Base-by-base conservation (phyloP, 2,797 vertebrate species). In the Erethizon dorsatum region DNA sequence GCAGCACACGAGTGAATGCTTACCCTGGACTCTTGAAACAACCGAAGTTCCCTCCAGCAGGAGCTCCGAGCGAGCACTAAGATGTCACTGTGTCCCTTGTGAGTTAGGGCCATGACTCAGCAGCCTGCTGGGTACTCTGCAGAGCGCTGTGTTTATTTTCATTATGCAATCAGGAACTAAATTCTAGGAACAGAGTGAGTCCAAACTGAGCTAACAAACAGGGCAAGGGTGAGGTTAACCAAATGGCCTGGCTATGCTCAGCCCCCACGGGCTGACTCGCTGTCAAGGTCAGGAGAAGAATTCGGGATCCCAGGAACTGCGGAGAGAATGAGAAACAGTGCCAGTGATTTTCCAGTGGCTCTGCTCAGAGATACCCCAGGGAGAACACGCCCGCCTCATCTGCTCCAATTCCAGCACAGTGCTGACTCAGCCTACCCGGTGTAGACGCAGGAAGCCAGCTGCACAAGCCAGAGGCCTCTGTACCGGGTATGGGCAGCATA, bases 191-290 rank as follows among this genome's bases (percentile, higher is more conserved):
- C 47, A 3, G n/a, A 83, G 65, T 31, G 88, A 88, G 22, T 88
- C 45, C 95, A 90, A 92, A 97, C 92, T 92, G 94, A 96, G 37
- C 93, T 94, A 95, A 97, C 93, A 97, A 91, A 87, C 0, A 0
- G 56, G 45, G 45, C 57, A 12, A 93, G 85, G 69, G 63, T 80
- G 71, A 97, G 78, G 84, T 61, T 82, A 8, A 78, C 52, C 4
- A 47, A 61, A 67, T 7, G 47, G 63, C 88, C 93, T 73, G 91
- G 91, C 89, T 83, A n/a, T 9, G 22, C 33, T 10, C 71, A 59
- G 41, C 12, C 33, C 52, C 54, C 0, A 3, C 13, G 31, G 65
- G 0, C 61, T 57, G 89, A 90, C 77, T 92, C 77, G 37, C 79
- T n/a, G 45, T 31, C 79, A 87, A 93, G 89, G 87, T 73, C 84